Evolutionary conservation across 2,888 invertebrate genomes (phyloP), one percentile per base, ranked within the genome.

Genomic region (Lycia hirtaria): DNA sequence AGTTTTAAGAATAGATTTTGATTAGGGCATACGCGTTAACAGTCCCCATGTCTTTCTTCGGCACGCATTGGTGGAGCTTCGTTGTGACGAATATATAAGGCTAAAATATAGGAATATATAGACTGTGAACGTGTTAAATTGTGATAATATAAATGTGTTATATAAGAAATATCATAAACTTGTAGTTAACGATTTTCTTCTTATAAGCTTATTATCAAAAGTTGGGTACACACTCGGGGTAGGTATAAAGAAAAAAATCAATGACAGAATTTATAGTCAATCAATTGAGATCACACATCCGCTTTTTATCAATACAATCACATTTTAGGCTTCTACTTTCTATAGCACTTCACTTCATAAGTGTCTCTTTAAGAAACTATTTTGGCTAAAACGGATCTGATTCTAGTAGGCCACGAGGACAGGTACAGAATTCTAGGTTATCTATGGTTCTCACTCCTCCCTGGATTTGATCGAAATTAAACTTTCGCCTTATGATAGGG

Each of bases 261-360:
- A 71, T 77, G 80, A 79, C 78, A 75, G 70, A 69, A 72, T 69
- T 68, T 64, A 70, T 70, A 75, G 75, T 78, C 74, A 81, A 82
- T 83, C 76, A 75, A 73, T 78, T 85, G 88, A 88, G 90, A 89
- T 89, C 90, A 88, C 84, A 76, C 73, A 70, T 78, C 76, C 73
- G 72, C 74, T 76, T 76, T 69, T 56, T 56, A 50, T 19, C 15
- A 74, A 79, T 81, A 79, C 82, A 88, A 56, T 88, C 87, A 87
- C 85, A 87, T 76, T 83, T 83, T 77, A 85, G 84, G 83, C 82
- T 85, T 73, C 48, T 52, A 52, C 52, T 28, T 38, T 48, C 35
- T 53, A 52, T 35, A 50, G 24, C 47, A 48, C 47, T 52, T 52
- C 52, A 48, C 38, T 52, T 52, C 52, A 47, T 17, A 28, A 50